phyloP scores from a whole-genome alignment of 2,888 invertebrate genomes.

The Brachylomia viminalis region DNA sequence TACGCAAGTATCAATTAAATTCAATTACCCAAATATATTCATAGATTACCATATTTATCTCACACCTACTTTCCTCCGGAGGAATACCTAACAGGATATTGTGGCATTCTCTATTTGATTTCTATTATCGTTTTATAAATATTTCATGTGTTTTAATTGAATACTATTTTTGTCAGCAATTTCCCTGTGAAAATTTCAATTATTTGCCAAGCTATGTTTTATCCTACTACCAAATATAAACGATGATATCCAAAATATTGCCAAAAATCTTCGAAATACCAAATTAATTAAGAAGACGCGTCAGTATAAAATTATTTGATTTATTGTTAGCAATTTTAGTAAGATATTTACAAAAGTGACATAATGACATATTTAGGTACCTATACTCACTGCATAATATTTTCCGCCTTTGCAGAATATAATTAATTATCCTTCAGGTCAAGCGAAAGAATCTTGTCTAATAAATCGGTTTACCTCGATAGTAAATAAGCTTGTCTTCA shows the following conservation, averaged over 20 bases:
- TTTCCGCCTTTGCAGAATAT: constrained; percentile 9
- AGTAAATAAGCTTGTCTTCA: constrained; percentile 3
- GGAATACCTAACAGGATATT: constrained; percentile 40
- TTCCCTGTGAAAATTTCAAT: not conserved
- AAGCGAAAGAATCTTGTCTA: constrained; percentile 8
- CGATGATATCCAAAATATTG: not conserved
- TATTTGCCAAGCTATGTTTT: not conserved
- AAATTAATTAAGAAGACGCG: constrained; percentile 9
- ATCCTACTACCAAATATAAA: not conserved
- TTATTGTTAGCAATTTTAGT: not conserved
- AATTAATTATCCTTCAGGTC: constrained; percentile 41
- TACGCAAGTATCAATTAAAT: constrained; percentile 50
- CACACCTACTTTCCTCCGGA: constrained; percentile 31
- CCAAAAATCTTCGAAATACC: constrained; percentile 2
- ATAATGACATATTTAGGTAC: not conserved
- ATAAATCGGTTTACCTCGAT: constrained; percentile 13
- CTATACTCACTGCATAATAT: not conserved
- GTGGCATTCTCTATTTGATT: constrained; percentile 28
- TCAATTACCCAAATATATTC: constrained; percentile 58
- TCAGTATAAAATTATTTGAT: constrained; percentile 7
- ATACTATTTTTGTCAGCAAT: not conserved
- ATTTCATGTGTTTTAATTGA: not conserved
- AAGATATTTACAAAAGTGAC: not conserved
- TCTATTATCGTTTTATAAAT: constrained; percentile 11
- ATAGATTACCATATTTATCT: constrained; percentile 52